phyloP scores from a whole-genome alignment of 2,113 vertebrate genomes.

The Scalopus aquaticus region DNA sequence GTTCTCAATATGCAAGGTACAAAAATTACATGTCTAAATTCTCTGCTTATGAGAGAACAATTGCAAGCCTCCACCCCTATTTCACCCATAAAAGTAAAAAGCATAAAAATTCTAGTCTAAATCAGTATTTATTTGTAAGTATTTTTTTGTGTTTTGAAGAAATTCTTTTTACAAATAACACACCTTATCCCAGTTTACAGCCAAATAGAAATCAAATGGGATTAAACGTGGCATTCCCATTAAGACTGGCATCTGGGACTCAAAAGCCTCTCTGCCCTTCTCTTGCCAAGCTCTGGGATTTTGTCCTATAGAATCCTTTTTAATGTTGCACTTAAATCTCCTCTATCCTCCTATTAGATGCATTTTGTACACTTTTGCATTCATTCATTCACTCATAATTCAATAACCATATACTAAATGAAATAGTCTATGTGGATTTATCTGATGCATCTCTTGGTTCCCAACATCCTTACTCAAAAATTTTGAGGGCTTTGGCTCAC shows the following conservation, averaged over 20 bases:
- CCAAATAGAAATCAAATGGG: neutral
- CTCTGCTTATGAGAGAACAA: neutral
- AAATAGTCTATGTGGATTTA: neutral
- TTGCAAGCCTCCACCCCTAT: neutral
- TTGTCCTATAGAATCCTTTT: neutral
- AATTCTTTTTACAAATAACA: neutral
- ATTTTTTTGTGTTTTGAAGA: neutral
- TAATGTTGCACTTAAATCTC: neutral
- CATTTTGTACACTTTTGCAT: neutral
- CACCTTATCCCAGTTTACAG: neutral
- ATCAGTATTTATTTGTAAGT: neutral
- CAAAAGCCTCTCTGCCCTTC: neutral
- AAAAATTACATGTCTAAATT: neutral
- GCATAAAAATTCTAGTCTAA: neutral
- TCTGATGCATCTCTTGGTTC: rapidly evolving
- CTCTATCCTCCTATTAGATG: neutral
- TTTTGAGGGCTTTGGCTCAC: neutral
- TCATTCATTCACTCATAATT: neutral
- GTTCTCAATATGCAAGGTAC: neutral
- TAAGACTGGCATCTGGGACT: neutral
- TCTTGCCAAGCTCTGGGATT: neutral
- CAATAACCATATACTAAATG: neutral
- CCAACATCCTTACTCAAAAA: neutral
- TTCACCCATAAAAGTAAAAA: neutral
- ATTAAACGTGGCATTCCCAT: rapidly evolving